Conservation (phyloP, 2,113 vertebrate genomes). For the Numida meleagris region DNA sequence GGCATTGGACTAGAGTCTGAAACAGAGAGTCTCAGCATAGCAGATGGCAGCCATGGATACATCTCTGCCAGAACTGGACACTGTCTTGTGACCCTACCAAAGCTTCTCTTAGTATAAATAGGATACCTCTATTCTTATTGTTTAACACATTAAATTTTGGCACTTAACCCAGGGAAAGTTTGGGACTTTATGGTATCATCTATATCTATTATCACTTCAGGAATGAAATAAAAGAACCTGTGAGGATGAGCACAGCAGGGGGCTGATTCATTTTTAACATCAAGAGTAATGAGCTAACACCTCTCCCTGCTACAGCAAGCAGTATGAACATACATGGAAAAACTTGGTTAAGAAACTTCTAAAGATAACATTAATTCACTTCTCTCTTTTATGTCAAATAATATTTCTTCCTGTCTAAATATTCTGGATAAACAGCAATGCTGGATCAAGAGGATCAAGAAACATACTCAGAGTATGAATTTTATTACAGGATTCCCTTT, state of each 20-base stretch:
- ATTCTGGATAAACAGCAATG: not conserved
- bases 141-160: slow-evolving; percentile 1
- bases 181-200: not conserved
- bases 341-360: not conserved
- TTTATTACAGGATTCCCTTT: not conserved
- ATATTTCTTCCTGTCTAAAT: not conserved
- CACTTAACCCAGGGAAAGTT: not conserved
- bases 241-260: not conserved
- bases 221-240: not conserved
- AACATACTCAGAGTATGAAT: not conserved
- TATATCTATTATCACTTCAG: not conserved
- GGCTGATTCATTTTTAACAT: not conserved
- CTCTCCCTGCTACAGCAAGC: not conserved
- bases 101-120: not conserved
- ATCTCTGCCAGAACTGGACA: not conserved
- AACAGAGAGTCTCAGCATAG: not conserved
- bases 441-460: not conserved
- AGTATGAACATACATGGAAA: not conserved
- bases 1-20: not conserved
- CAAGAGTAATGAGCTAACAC: not conserved
- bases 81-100: not conserved
- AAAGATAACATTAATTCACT: not conserved
- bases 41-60: not conserved
- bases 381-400: not conserved
- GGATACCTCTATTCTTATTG: not conserved